Evolutionary conservation across 2,797 vertebrate species (phyloP).

Genomic region (Sciurus carolinensis): DNA sequence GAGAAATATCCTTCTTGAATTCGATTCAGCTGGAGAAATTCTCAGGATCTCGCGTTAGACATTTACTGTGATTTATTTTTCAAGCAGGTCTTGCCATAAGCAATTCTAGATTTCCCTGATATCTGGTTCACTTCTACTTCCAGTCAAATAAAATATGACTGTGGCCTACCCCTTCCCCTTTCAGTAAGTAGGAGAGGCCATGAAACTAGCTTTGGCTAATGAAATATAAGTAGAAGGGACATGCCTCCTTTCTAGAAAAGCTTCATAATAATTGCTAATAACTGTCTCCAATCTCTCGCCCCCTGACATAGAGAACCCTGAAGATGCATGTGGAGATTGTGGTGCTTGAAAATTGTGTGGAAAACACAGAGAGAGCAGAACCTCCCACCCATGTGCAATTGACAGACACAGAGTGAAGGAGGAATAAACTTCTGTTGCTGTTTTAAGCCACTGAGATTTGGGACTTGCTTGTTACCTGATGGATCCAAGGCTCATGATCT

Average conservation of each 20-base stretch:
- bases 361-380: neutral
- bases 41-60: neutral
- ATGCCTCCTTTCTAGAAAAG: neutral
- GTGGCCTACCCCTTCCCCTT: no score
- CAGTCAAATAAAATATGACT: neutral
- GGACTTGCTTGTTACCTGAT: neutral
- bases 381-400: neutral
- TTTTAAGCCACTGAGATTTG: neutral
- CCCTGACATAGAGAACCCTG: neutral
- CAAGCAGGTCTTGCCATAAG: neutral
- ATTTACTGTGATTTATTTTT: conserved; percentile 54
- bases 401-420: neutral
- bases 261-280: neutral
- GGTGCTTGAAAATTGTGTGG: neutral
- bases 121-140: neutral
- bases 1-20: conserved; percentile 56
- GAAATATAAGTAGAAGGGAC: neutral
- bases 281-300: neutral
- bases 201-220: neutral
- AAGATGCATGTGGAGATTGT: neutral
- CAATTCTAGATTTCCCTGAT: conserved; percentile 12
- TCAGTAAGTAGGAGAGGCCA: neutral
- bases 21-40: conserved; percentile 60
- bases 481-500: neutral
- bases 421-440: neutral